Base-by-base conservation (phyloP, 2,888 invertebrate genomes). In the Aelia acuminata region DNA sequence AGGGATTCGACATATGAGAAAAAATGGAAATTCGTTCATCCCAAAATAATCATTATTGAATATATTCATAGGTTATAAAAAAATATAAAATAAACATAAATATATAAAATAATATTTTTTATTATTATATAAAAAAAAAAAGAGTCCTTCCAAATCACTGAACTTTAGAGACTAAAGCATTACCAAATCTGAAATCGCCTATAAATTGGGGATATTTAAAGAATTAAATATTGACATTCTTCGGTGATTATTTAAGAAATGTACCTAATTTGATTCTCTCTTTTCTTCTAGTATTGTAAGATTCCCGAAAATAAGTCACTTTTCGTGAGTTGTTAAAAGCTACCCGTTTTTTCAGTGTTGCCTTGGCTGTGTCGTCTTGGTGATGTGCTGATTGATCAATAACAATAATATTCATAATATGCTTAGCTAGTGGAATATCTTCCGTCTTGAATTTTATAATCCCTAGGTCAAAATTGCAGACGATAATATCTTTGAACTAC, bases 341-440 rank as follows among this genome's bases (percentile, higher is more conserved):
- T 31, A 1, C 63, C 63, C 35, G 18, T 15, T 13, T 70, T 31
- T 31, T n/a, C n/a, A n/a, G n/a, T n/a, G n/a, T n/a, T n/a, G n/a
- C n/a, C n/a, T n/a, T n/a, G n/a, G n/a, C n/a, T n/a, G n/a, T n/a
- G n/a, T n/a, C n/a, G n/a, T 20, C 63, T 15, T 70, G 8, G 63
- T 13, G 63, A 70, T 35, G 35, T 70, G 4, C 31, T 35, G 63
- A 70, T 70, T 70, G 63, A 70, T 70, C 63, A 70, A 70, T 70
- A 70, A 35, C 31, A 70, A 70, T 70, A 70, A 70, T 70, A 70
- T 70, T 70, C 57, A 35, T 70, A 70, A 70, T 20, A 26, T 31
- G 18, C 13, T 18, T 1, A 70, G 31, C 18, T 7, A 20, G 10
- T 3, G 7, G 35, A 35, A 70, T 18, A 35, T 18, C 22, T 70